These are phyloP conservation scores for Pteromalus puparum DNA, from an alignment of 1,140 invertebrate genomes.

Conservation along the genomic window DNA sequence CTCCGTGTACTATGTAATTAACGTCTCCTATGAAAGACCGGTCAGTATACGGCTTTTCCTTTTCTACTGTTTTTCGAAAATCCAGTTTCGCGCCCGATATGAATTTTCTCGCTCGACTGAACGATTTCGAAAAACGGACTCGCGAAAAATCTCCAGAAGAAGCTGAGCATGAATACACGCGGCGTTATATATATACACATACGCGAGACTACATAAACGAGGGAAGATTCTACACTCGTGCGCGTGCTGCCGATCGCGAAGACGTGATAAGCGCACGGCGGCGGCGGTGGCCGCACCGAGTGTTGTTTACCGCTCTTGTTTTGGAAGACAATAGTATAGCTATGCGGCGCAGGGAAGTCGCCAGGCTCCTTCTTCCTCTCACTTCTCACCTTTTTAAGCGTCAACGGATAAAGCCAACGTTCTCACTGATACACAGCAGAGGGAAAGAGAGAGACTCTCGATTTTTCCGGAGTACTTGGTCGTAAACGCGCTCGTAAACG, in stretches of 20 bases:
- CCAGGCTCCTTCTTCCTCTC: neutral
- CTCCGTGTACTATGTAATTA: neutral
- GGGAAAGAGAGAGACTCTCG: neutral
- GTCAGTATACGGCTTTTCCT: neutral
- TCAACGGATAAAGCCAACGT: neutral
- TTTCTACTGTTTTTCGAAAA: neutral
- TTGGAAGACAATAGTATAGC: conserved; percentile 27
- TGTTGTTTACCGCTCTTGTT: conserved; percentile 24
- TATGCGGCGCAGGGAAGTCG: neutral
- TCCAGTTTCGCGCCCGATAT: neutral
- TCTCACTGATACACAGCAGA: neutral
- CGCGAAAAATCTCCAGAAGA: neutral
- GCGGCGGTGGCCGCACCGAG: neutral
- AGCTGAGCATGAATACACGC: neutral
- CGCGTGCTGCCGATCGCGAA: neutral
- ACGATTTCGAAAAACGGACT: neutral
- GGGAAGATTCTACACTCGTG: neutral
- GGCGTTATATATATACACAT: neutral
- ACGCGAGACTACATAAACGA: neutral
- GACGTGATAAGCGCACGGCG: conserved; percentile 3
- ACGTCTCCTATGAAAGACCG: neutral
- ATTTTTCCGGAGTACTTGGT: neutral
- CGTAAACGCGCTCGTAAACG: conserved; percentile 33
- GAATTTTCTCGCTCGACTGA: neutral
- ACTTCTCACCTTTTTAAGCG: conserved; percentile 11